Evolutionary conservation across 2,888 invertebrate species (phyloP).

Genomic region (Myathropa florea): DNA sequence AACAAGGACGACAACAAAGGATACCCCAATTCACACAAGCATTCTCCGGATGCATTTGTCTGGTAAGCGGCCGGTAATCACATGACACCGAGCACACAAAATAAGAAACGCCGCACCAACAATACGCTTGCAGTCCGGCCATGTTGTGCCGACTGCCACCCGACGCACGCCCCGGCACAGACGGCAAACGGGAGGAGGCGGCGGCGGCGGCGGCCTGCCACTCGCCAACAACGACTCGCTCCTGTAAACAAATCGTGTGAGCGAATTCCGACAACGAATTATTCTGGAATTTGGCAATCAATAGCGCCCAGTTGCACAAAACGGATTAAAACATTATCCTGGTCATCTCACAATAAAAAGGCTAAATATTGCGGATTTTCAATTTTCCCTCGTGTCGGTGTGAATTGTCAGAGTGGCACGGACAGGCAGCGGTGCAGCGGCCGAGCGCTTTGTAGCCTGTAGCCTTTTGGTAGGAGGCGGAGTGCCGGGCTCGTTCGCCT

Average conservation of each 20-base stretch:
- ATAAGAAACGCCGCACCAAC: conserved; percentile 2
- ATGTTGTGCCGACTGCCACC: background rate
- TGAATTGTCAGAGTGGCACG: conserved; percentile 55
- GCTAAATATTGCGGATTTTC: conserved; percentile 71
- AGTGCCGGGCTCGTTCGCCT: conserved; percentile 12
- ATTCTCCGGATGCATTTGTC: conserved; percentile 27
- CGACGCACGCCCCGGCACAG: too few relatives aligned
- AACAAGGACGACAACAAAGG: conserved; percentile 55
- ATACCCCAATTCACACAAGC: conserved; percentile 11
- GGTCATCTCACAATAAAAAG: conserved; percentile 70
- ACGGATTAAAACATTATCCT: conserved; percentile 70
- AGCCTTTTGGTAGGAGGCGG: too few relatives aligned
- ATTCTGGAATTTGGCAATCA: conserved; percentile 69
- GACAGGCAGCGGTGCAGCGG: conserved; percentile 14
- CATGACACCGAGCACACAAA: conserved; percentile 18
- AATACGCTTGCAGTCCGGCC: background rate
- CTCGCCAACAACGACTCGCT: background rate
- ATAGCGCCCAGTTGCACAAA: conserved; percentile 67
- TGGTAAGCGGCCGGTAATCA: conserved; percentile 63
- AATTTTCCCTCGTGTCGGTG: conserved; percentile 47
- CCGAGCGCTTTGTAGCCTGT: too few relatives aligned
- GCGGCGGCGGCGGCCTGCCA: background rate
- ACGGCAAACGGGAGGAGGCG: too few relatives aligned
- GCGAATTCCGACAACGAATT: conserved; percentile 67
- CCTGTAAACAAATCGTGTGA: conserved; percentile 64